A percentile compares a stretch with the other conserved stretches of the same genome.
phyloP scores from a whole-genome alignment of 2,888 invertebrate genomes.

The Amiota minor region DNA sequence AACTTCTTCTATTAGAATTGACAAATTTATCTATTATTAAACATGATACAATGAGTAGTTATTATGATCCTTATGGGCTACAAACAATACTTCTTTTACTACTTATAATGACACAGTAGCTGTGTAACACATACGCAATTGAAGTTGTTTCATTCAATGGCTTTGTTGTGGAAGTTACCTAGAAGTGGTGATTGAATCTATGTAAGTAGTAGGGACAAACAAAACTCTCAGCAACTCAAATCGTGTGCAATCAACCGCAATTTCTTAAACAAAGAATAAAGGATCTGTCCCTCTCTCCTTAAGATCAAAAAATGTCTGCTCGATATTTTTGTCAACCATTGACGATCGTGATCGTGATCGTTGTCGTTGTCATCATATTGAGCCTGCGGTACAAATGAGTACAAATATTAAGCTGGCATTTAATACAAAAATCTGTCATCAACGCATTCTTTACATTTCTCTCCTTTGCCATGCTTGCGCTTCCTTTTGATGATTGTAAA shows the following conservation, averaged over 20 bases:
- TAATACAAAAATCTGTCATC: constrained; percentile 63
- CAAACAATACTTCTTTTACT: no score
- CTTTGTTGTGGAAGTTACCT: constrained; percentile 49
- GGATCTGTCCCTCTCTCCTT: neutral
- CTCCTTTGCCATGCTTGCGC: constrained; percentile 45
- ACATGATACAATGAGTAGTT: constrained; percentile 31
- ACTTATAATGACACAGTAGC: constrained; percentile 26
- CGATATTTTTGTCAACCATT: constrained; percentile 41
- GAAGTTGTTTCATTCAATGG: constrained; percentile 41
- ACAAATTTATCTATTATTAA: constrained; percentile 54
- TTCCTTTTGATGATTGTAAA: constrained; percentile 69
- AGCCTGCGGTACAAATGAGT: constrained; percentile 49
- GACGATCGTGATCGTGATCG: constrained; percentile 59
- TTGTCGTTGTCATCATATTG: constrained; percentile 48
- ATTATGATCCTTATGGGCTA: neutral
- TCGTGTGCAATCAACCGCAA: constrained; percentile 69
- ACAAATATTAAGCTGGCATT: constrained; percentile 66
- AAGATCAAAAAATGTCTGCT: no score
- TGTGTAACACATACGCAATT: constrained; percentile 45
- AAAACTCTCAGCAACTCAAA: constrained; percentile 43
- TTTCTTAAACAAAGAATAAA: constrained; percentile 54
- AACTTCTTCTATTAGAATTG: constrained; percentile 37
- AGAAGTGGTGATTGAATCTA: constrained; percentile 13
- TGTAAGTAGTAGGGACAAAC: no score
- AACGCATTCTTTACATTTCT: neutral